Conservation (phyloP, 2,888 invertebrate genomes). For the Aspidiotus destructor region DNA sequence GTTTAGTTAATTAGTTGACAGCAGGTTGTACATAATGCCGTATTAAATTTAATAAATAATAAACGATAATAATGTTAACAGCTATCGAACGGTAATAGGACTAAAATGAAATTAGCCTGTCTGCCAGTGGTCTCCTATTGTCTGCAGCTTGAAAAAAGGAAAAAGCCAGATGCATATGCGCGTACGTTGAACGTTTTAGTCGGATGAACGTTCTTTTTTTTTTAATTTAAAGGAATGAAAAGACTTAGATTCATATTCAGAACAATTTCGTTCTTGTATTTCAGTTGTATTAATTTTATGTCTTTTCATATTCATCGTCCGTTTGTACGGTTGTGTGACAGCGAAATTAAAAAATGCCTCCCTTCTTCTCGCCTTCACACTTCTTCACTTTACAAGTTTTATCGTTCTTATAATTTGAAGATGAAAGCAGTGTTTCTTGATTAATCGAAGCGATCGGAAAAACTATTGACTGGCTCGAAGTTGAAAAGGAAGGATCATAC, state of each 20-base stretch:
- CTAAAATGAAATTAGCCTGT: slow-evolving; percentile 16
- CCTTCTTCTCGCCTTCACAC: no score
- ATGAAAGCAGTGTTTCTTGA: no score
- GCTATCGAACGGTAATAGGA: slow-evolving; percentile 15
- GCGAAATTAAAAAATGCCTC: no score
- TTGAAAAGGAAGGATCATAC: no score
- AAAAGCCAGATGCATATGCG: background rate
- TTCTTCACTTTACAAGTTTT: no score
- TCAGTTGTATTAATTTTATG: background rate
- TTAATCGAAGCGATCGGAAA: no score
- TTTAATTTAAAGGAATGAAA: background rate
- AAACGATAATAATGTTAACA: slow-evolving; percentile 16
- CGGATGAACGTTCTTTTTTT: slow-evolving; percentile 8
- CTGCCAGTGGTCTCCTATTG: slow-evolving; percentile 15
- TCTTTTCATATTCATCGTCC: background rate
- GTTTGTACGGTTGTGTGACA: no score
- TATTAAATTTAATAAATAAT: slow-evolving; percentile 17
- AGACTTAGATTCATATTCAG: background rate
- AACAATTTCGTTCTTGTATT: no score
- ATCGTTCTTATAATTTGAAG: no score
- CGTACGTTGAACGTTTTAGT: slow-evolving; percentile 4
- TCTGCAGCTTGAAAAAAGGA: slow-evolving; percentile 5
- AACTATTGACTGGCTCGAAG: no score
- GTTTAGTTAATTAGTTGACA: slow-evolving; percentile 15
- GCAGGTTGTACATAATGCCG: slow-evolving; percentile 15